These are phyloP conservation scores for Plebejus anna DNA, from an alignment of 2,888 invertebrate genomes.

Conservation along the genomic window DNA sequence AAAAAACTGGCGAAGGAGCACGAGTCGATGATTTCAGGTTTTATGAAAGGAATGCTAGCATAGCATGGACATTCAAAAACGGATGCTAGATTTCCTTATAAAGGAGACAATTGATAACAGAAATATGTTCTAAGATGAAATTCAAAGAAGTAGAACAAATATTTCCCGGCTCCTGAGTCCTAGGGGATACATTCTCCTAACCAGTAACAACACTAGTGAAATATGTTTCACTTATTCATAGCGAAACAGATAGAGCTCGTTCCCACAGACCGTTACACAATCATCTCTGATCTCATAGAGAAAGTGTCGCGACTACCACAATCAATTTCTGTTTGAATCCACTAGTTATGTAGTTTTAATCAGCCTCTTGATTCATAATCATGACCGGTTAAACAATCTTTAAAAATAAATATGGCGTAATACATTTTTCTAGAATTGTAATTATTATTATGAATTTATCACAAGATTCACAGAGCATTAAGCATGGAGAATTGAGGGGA, in stretches of 20 bases:
- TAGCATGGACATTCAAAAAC: too few species aligned
- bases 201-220: neutral
- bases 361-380: neutral
- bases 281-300: slow-evolving; percentile 4
- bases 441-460: neutral
- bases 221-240: slow-evolving; percentile 5
- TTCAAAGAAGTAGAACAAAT: neutral
- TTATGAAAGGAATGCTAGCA: too few species aligned
- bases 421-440: neutral
- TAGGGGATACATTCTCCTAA: neutral
- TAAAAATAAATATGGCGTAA: neutral
- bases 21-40: too few species aligned
- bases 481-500: too few species aligned
- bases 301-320: slow-evolving; percentile 12
- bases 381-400: neutral
- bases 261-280: slow-evolving; percentile 20
- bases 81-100: too few species aligned
- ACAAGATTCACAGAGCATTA: too few species aligned
- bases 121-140: too few species aligned
- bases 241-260: slow-evolving; percentile 3
- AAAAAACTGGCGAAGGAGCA: too few species aligned
- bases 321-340: slow-evolving; percentile 20
- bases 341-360: slow-evolving; percentile 5
- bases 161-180: neutral
- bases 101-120: too few species aligned